phyloP scores from a whole-genome alignment of 30 jellyfish, hydroid and myxozoan genomes.

The Chrysaora quinquecirrha region DNA sequence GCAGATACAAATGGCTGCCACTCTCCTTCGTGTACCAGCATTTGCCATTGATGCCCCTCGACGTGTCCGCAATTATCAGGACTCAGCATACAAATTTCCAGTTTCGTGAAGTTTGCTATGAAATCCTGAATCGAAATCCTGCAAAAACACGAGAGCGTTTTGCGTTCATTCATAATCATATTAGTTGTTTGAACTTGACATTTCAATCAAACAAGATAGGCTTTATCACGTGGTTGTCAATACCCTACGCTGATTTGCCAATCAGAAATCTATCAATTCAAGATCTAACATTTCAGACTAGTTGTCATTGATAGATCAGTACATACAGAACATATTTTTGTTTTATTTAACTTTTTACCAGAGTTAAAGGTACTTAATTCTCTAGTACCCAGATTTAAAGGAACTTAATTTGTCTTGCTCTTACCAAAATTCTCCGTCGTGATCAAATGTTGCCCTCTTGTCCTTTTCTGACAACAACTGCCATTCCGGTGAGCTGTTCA shows the following conservation, averaged over 20 bases:
- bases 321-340: not conserved
- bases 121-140: conserved; percentile 70
- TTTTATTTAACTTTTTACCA: too few species aligned
- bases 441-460: conserved; percentile 53
- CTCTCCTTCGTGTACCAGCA: conserved; percentile 57
- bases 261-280: too few species aligned
- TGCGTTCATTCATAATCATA: not conserved
- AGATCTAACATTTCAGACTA: too few species aligned
- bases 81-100: conserved; percentile 77
- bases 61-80: conserved; percentile 69
- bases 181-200: too few species aligned
- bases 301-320: too few species aligned
- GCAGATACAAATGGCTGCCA: conserved; percentile 81
- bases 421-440: conserved; percentile 83
- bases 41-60: conserved; percentile 72
- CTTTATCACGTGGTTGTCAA: too few species aligned
- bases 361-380: not conserved
- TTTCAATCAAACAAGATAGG: too few species aligned
- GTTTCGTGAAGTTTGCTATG: conserved; percentile 58
- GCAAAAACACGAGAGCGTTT: not conserved
- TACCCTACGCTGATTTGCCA: too few species aligned
- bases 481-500: conserved; percentile 77
- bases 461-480: conserved; percentile 51
- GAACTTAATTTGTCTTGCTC: not conserved
- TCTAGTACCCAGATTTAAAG: not conserved